Base-by-base conservation (phyloP, 2,888 invertebrate species). In the Mallateleia sp. region DNA sequence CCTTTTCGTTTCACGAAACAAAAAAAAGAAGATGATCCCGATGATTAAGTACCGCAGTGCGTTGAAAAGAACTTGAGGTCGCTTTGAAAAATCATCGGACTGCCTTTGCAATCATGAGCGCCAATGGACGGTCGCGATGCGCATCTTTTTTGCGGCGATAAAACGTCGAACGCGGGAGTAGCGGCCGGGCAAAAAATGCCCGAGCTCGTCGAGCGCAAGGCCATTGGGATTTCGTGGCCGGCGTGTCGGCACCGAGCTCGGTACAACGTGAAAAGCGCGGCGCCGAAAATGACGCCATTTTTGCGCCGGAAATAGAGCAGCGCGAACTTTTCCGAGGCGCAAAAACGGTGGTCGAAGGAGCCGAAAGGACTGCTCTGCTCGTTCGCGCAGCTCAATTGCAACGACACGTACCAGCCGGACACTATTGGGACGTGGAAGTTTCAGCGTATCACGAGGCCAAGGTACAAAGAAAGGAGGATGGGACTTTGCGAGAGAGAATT, bases 361-460 rank as follows among this genome's bases (percentile, higher is more conserved):
- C 93, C 93, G 80, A 90, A 91, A 34, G 93, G 93, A 47, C 87
- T 94, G 47, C 90, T 94, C 14, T 94, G 94, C 83, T 92, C 94
- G 28, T 91, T 94, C 32, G 93, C 93, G 18, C 93, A 92, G 34
- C 83, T 93, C 9, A 91, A 92, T 60, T 94, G 93, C 90, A 91
- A 91, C 87, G 92, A 93, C 64, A 85, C 90, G 34, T 93, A 94
- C 91, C 92, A 90, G 67, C 93, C 94, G 1, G 94, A 94, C 80
- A 94, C 93, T 3, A 71, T 94, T 38, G 94, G 94, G 87, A 94
- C 94, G 9, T 94, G 94, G 94, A 94, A 93, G 75, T 94, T 93
- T 89, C 93, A 94, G 85, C 92, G 93, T 64, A 92, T 93, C 56
- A 83, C 92, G 15, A 91, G 91, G 18, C 74, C 89, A 86, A 94